Evolutionary conservation across 2,797 vertebrate species (phyloP).

Genomic region (Neopelma chrysocephalum): DNA sequence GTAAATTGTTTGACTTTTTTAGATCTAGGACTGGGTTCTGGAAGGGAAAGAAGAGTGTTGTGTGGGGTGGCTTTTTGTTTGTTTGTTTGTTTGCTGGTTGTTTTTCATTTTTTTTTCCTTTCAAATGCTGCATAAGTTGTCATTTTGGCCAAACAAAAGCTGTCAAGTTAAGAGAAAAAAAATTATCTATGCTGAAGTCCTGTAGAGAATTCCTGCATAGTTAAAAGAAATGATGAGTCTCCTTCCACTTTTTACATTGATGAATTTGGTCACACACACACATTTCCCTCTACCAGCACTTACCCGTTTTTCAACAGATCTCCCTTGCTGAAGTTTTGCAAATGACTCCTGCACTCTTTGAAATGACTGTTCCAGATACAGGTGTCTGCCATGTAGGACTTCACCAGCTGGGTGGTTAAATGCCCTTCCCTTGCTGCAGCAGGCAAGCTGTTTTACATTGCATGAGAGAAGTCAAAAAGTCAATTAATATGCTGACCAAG

Average conservation of each 20-base stretch:
- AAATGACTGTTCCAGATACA: background rate
- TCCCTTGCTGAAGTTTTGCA: background rate
- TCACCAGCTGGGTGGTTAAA: background rate
- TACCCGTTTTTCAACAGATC: background rate
- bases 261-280: background rate
- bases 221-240: background rate
- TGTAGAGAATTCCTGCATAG: background rate
- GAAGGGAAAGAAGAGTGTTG: background rate
- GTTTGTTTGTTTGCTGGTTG: background rate
- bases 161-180: background rate
- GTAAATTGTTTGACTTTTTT: background rate
- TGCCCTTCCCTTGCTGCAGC: background rate
- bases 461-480: slow-evolving; percentile 1
- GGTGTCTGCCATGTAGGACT: background rate
- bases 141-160: background rate
- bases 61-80: too few relatives aligned
- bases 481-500: slow-evolving; percentile 29
- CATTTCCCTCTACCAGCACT: background rate
- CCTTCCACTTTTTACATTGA: background rate
- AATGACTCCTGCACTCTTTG: background rate
- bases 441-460: background rate
- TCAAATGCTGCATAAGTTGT: background rate
- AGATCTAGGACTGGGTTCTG: background rate
- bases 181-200: background rate
- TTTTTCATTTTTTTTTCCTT: background rate